Percentiles rank a stretch among this genome's conserved stretches.
Conservation (phyloP, 1,140 invertebrate genomes). For the Diachasmimorpha longicaudata region DNA sequence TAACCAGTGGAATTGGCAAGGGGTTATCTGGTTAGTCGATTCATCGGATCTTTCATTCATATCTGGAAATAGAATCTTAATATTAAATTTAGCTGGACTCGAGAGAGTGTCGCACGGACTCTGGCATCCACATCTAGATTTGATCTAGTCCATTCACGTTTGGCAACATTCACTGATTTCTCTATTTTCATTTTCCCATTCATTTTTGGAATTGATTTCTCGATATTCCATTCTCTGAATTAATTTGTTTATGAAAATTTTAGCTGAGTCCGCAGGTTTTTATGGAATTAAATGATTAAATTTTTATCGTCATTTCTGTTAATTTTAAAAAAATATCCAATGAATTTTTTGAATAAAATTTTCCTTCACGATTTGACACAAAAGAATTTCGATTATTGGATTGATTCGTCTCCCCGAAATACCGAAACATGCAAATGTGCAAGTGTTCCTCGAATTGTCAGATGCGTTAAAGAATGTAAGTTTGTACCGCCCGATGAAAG, state of each 20-base stretch:
- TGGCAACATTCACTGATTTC: slow-evolving; percentile 13
- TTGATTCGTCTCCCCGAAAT: background rate
- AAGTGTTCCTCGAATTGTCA: slow-evolving; percentile 10
- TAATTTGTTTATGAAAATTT: too few species aligned
- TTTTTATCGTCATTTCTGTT: too few species aligned
- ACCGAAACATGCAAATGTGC: slow-evolving; percentile 10
- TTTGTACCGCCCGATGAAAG: background rate
- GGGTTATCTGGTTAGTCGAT: background rate
- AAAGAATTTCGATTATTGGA: background rate
- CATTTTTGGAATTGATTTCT: background rate
- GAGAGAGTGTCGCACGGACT: slow-evolving; percentile 18
- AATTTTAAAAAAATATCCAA: too few species aligned
- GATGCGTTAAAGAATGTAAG: slow-evolving; percentile 22
- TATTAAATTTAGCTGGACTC: slow-evolving; percentile 50
- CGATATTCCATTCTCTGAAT: background rate
- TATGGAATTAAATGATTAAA: too few species aligned
- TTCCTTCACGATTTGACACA: too few species aligned
- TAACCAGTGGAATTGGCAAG: background rate
- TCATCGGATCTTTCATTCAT: slow-evolving; percentile 48
- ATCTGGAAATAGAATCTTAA: slow-evolving; percentile 49
- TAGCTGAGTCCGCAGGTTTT: too few species aligned
- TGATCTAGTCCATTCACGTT: slow-evolving; percentile 45
- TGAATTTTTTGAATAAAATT: too few species aligned
- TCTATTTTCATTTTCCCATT: slow-evolving; percentile 7
- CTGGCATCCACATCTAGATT: slow-evolving; percentile 23